phyloP scores from a whole-genome alignment of 2,888 invertebrate species.

The Tuberolachnus salignus region DNA sequence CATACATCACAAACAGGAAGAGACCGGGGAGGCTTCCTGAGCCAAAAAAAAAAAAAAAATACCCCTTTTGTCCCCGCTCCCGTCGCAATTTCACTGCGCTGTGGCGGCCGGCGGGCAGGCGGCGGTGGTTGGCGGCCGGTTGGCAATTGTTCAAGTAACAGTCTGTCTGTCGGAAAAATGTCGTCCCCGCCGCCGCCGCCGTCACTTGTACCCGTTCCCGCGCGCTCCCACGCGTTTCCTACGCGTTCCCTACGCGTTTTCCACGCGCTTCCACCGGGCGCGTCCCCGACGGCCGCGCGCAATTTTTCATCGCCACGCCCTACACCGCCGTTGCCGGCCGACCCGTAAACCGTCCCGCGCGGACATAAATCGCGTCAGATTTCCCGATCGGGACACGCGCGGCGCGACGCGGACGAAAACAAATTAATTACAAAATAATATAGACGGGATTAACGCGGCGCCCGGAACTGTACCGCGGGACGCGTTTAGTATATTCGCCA shows the following conservation, averaged over 20 bases:
- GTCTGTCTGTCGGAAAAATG: slow-evolving; percentile 47
- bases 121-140: background rate
- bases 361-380: slow-evolving; percentile 19
- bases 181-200: background rate
- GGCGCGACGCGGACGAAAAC: background rate
- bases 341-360: background rate
- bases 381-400: background rate
- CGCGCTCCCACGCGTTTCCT: background rate
- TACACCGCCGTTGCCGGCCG: background rate
- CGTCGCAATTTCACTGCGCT: slow-evolving; percentile 13
- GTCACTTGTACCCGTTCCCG: background rate
- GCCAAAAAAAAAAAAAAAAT: no score
- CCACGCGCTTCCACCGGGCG: no score
- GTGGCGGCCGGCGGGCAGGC: background rate
- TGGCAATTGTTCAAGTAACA: slow-evolving; percentile 54
- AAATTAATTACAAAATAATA: background rate
- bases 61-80: background rate
- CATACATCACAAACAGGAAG: slow-evolving; percentile 45
- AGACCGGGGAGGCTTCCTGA: slow-evolving; percentile 22
- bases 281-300: slow-evolving; percentile 19
- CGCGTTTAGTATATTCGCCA: no score
- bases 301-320: slow-evolving; percentile 20
- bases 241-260: no score
- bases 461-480: no score
- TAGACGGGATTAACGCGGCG: background rate